Evolutionary conservation across 2,113 vertebrate species (phyloP), one percentile per base, ranked within the genome.

Genomic region (Mesocricetus auratus): DNA sequence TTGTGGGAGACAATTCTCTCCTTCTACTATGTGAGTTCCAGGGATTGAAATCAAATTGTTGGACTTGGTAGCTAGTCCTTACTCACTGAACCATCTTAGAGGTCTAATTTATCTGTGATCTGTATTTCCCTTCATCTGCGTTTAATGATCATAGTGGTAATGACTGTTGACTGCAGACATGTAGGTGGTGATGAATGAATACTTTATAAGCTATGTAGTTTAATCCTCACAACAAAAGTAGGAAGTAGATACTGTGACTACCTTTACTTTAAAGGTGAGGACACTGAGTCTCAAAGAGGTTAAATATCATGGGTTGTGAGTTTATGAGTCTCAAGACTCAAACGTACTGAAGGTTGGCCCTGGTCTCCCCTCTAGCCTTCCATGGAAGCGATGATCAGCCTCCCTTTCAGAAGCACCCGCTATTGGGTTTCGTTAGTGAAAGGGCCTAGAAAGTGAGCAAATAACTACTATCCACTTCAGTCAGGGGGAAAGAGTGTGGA

Each of bases 321-420:
- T 1, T 0, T 39, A 16, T 79, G 50, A 47, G 19, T 94, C 73
- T 87, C 19, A 50, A 29, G 16, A 17, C 4, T 75, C 21, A 31
- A 5, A 3, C 60, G 15, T 21, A 16, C 4, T 21, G 7, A 11
- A 21, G 21, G 1, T 13, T 7, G 17, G 1, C 33, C 17, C 22
- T 8, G 3, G 60, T 29, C n/a, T 68, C 58, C 33, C n/a, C 22
- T 45, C 39, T 22, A 77, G 33, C 26, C 64, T 15, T 39, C 29
- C 50, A 33, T 45, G 5, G 81, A 86, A 85, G 24, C 36, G 29
- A 64, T 2, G 1, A 10, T 39, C 4, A 74, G 42, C 39, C 10
- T 60, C 31, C n/a, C 7, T 83, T 42, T 50, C 39, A 60, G 82
- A 89, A 88, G 74, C 3, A 33, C 29, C 24, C 45, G 12, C 26